Evolutionary conservation across 2,888 invertebrate genomes (phyloP), one percentile per base, ranked within the genome.

Genomic region (Lasioglossum morio): DNA sequence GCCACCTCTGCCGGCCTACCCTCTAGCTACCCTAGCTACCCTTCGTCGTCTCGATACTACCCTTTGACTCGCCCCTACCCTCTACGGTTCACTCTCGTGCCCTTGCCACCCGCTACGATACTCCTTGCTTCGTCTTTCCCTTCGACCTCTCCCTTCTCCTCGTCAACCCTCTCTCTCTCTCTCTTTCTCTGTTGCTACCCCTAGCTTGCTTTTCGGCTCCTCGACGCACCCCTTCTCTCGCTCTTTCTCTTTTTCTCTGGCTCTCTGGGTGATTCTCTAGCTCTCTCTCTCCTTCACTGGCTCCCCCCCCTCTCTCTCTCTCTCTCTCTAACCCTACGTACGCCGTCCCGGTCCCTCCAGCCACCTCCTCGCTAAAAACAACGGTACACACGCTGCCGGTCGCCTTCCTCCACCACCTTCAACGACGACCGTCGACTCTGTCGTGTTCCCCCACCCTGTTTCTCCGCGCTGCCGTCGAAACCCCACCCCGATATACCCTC

Each of bases 1-100:
- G 53, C 78, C 88, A 90, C 91, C 92, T 89, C 89, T 89, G 30
- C 63, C 76, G 57, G n/a, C 57, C 57, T 57, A 57, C 57, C 23
- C 57, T 57, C 57, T 57, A 12, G 57, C 57, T 57, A 57, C n/a
- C 86, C 37, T 37, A 37, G 37, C 87, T 77, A 83, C 88, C 70
- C 72, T 76, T 69, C 30, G 79, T 46, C 69, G 77, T 60, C 69
- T 60, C 79, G 43, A 46, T 77, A 78, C 83, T 34, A 73, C 72
- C 77, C 63, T 77, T 60, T 73, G 37, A 34, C 72, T 8, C 48
- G 48, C 81, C 74, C 80, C 75, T 78, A 79, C 75, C 30, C 70
- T 63, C 16, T 66, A 63, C 30, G 77, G 69, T 46, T 83, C 34
- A 74, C 46, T 80, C 69, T 70, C 30, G 16, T 72, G 60, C 80